Conservation (phyloP, 1,140 invertebrate species). For the Trichogramma pretiosum region DNA sequence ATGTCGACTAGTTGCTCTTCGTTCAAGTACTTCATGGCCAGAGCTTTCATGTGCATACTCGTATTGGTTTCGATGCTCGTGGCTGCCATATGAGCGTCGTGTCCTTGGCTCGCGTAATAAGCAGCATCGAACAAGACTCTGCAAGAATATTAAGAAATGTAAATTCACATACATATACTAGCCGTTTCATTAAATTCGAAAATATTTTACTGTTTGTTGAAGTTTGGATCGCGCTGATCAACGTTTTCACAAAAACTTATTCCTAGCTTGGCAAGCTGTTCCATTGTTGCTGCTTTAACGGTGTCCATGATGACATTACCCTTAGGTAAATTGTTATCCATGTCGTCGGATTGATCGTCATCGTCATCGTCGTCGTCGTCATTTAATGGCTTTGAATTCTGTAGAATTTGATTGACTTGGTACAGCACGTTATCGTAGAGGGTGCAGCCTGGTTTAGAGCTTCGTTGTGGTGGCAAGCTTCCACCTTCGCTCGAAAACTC, state of each 20-base stretch:
- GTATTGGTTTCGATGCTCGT: conserved; percentile 43
- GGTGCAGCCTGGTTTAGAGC: conserved; percentile 55
- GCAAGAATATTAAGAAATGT: conserved; percentile 13
- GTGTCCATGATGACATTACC: conserved; percentile 32
- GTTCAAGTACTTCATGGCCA: conserved; percentile 57
- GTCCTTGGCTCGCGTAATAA: conserved; percentile 31
- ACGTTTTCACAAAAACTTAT: conserved; percentile 37
- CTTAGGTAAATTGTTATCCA: conserved; percentile 19
- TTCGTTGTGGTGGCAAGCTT: conserved; percentile 39
- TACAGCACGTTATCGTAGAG: conserved; percentile 58
- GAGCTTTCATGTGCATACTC: conserved; percentile 54
- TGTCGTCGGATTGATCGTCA: conserved; percentile 11
- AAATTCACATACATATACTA: not conserved
- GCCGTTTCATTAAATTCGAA: not conserved
- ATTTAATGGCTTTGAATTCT: conserved; percentile 29
- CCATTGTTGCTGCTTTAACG: conserved; percentile 45
- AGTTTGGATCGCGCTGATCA: conserved; percentile 23
- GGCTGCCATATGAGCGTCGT: conserved; percentile 30
- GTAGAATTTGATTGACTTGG: conserved; percentile 48
- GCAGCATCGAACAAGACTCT: conserved; percentile 47
- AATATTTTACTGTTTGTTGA: conserved; percentile 25
- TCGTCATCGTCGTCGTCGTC: conserved; percentile 17
- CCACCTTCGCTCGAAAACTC: conserved; percentile 50
- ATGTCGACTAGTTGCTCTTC: conserved; percentile 44
- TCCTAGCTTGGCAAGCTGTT: conserved; percentile 44